phyloP scores from a whole-genome alignment of 2,888 invertebrate genomes.

The Erebia epiphron region DNA sequence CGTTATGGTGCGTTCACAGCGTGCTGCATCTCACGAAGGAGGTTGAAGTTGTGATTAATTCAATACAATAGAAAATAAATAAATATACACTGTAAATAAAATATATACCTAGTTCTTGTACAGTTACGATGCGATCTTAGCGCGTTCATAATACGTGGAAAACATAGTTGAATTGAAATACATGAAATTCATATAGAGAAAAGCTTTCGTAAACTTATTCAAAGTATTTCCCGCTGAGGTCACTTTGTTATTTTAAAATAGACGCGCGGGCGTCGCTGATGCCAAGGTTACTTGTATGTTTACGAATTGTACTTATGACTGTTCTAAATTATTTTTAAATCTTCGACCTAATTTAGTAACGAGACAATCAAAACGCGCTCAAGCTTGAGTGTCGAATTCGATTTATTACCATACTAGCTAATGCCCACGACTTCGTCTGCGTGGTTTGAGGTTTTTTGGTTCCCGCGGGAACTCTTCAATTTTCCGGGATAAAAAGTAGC shows the following conservation, averaged over 20 bases:
- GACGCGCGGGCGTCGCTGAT: slow-evolving; percentile 39
- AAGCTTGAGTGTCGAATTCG: no score
- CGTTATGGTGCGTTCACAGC: no score
- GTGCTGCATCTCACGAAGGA: no score
- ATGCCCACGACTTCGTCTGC: no score
- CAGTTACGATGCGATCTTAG: neutral
- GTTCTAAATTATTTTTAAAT: slow-evolving; percentile 4
- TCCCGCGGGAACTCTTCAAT: no score
- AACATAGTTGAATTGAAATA: slow-evolving; percentile 3
- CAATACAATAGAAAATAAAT: neutral
- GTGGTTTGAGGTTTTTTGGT: no score
- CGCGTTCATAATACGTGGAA: neutral
- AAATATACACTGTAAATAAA: neutral
- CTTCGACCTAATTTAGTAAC: neutral
- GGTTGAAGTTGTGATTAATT: neutral
- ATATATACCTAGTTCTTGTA: neutral
- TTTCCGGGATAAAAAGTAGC: no score
- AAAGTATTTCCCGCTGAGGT: slow-evolving; percentile 29
- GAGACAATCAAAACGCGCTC: neutral
- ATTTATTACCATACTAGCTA: no score
- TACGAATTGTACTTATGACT: slow-evolving; percentile 32
- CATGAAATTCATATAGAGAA: slow-evolving; percentile 15
- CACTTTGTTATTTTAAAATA: slow-evolving; percentile 41
- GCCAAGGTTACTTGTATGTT: slow-evolving; percentile 44
- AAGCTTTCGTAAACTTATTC: slow-evolving; percentile 27